Percentiles rank a stretch among this genome's conserved stretches.
Evolutionary conservation across 2,888 invertebrate species (phyloP).

Genomic region (Lacanobia oleracea): DNA sequence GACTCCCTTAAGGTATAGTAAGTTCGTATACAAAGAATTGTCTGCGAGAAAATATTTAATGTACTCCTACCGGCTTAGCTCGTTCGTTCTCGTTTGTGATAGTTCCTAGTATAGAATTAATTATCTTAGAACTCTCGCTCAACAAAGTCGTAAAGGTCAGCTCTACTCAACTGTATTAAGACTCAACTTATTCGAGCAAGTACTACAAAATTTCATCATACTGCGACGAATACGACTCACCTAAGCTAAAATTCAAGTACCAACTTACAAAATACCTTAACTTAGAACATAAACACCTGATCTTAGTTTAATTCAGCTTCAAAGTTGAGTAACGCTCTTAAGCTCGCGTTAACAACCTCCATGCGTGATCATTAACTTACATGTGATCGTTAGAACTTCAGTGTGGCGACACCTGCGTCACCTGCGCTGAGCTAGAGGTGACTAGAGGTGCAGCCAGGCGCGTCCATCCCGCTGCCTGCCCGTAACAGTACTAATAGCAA

Average conservation of each 20-base stretch:
- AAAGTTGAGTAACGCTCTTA: slow-evolving; percentile 46
- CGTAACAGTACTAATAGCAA: slow-evolving; percentile 76
- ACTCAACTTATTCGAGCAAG: background rate
- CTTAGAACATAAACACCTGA: slow-evolving; percentile 53
- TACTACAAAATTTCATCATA: slow-evolving; percentile 10
- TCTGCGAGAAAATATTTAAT: slow-evolving; percentile 35
- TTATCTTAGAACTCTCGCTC: slow-evolving; percentile 10
- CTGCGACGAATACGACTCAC: background rate
- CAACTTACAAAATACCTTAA: slow-evolving; percentile 32
- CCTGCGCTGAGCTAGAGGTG: slow-evolving; percentile 53
- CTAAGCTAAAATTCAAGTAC: slow-evolving; percentile 17
- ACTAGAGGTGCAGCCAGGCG: slow-evolving; percentile 67
- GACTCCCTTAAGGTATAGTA: slow-evolving; percentile 30
- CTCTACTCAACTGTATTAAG: slow-evolving; percentile 16
- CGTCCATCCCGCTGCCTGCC: slow-evolving; percentile 69
- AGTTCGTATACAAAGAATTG: slow-evolving; percentile 40
- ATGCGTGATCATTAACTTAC: slow-evolving; percentile 62
- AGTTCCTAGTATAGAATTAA: background rate
- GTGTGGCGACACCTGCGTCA: slow-evolving; percentile 57
- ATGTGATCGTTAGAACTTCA: slow-evolving; percentile 58
- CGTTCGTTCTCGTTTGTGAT: slow-evolving; percentile 16
- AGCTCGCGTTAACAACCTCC: slow-evolving; percentile 49
- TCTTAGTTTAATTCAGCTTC: slow-evolving; percentile 49
- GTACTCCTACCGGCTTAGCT: background rate
- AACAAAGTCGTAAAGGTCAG: slow-evolving; percentile 17